phyloP scores from a whole-genome alignment of 2,113 vertebrate species.

The Dipodomys stephensi region DNA sequence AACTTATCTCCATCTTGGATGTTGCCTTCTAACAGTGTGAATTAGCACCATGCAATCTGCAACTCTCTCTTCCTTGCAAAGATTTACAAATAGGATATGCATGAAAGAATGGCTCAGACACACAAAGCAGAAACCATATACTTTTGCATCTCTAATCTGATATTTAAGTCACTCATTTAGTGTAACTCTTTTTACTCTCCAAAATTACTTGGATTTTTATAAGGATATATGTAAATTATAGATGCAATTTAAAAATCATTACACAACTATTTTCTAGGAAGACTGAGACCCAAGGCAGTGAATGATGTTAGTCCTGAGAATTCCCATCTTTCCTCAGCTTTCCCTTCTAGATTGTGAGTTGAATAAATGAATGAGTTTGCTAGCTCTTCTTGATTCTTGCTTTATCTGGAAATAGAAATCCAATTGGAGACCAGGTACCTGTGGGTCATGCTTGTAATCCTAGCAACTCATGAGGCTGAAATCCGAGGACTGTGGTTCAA shows the following conservation, averaged over 20 bases:
- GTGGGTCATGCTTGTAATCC: too few species aligned
- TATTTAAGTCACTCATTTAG: neutral
- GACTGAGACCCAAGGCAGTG: neutral
- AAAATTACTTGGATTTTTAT: neutral
- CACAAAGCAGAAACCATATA: neutral
- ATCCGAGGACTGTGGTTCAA: too few species aligned
- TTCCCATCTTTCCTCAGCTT: neutral
- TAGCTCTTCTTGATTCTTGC: constrained; percentile 15
- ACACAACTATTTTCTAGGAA: neutral
- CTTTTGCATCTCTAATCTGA: neutral
- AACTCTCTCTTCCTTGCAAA: neutral
- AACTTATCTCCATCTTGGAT: neutral
- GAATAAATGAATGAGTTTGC: neutral
- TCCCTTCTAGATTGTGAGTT: neutral
- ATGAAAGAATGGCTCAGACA: neutral
- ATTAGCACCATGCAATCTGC: neutral
- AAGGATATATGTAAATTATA: neutral
- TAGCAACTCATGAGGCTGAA: too few species aligned
- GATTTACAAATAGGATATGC: neutral
- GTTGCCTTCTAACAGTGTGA: neutral
- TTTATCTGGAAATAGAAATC: constrained; percentile 53
- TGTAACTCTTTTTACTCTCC: neutral
- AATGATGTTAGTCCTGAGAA: neutral
- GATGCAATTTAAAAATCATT: neutral
- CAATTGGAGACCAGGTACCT: constrained; percentile 7